Evolutionary conservation across 2,113 vertebrate species (phyloP), one percentile per base, ranked within the genome.

Genomic region (Callipepla californica): DNA sequence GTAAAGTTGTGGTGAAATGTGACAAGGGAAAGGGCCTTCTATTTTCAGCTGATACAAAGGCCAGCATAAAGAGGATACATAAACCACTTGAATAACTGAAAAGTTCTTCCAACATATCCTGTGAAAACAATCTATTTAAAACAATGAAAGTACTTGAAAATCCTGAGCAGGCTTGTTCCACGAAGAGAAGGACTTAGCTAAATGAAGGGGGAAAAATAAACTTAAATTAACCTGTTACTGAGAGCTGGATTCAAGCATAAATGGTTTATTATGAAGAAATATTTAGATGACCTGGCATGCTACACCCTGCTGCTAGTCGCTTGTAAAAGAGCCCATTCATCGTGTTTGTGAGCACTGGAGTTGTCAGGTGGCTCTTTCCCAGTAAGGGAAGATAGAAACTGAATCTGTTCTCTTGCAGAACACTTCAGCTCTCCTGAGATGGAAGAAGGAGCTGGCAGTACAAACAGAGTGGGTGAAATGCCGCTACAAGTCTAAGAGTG

Each of bases 291-390:
- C 17, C 15, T 76, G 79, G 8, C 15, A 79, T 44, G 21, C 13
- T 66, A 50, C 40, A 57, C 7, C 20, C 22, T 70, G 28, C 36
- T 80, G 45, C 28, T 30, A 63, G 47, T 22, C 75, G 21, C 13
- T 15, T 38, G 59, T 26, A 45, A 70, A 25, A 80, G 20, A 80
- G 5, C 9, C 58, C 26, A 89, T 57, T 28, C 32, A 4, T 51
- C 0, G 0, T 59, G 61, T 32, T 63, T 1, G 1, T 0, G 3
- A 45, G 36, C 2, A 1, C 40, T 16, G 4, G 30, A 66, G 32
- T 55, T 2, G 1, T 87, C n/a, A 63, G 55, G 14, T n/a, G 23
- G 13, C 8, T 47, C 42, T 83, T 19, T 19, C 12, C 30, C 5
- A 22, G 36, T 32, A 69, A 50, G 38, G 47, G 50, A 16, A 63